A percentile compares a stretch with the other conserved stretches of the same genome.
These are phyloP conservation scores for Carollia perspicillata DNA, from an alignment of 2,113 vertebrate species.

Conservation along the genomic window DNA sequence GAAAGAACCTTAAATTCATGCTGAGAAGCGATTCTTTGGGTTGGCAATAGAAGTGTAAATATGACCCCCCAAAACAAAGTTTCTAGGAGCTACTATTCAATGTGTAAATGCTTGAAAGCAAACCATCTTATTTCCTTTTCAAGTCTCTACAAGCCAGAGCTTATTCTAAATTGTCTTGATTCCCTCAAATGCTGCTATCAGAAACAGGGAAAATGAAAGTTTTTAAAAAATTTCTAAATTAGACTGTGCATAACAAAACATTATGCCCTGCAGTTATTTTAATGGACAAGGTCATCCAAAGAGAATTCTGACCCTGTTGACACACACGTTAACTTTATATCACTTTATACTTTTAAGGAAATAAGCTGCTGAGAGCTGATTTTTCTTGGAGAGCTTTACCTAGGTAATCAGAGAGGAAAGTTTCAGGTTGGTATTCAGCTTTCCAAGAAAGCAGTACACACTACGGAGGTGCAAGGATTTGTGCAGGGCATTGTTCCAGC, in stretches of 20 bases:
- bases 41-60: background rate
- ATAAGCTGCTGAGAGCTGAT: background rate
- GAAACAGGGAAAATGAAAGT: background rate
- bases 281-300: background rate
- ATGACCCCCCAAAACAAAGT: background rate
- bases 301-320: constrained; percentile 7
- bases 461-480: background rate
- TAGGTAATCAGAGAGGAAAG: background rate
- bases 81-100: background rate
- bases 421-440: background rate
- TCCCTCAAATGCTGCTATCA: background rate
- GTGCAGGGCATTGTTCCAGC: background rate
- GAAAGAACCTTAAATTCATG: background rate
- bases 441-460: background rate
- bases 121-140: constrained; percentile 5
- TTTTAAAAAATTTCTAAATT: background rate
- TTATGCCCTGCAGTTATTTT: background rate
- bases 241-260: background rate
- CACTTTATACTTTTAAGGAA: background rate
- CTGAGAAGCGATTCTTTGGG: background rate
- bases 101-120: background rate
- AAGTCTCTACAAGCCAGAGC: background rate
- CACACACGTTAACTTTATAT: background rate
- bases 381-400: background rate
- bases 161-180: constrained; percentile 16